Conservation (phyloP, 2,888 invertebrate genomes). For the Nezara viridula region DNA sequence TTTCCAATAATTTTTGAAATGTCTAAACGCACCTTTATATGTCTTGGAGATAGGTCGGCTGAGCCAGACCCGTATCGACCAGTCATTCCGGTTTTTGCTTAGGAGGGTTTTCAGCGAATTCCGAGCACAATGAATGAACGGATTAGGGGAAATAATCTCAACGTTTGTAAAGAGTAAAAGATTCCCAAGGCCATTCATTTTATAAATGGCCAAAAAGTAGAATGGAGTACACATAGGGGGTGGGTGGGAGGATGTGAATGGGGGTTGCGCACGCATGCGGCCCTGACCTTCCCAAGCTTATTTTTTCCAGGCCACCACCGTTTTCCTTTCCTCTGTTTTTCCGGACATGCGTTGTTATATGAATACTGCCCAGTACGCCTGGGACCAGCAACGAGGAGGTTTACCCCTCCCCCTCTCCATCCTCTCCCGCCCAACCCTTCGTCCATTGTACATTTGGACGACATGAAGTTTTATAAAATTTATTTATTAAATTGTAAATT, state of each 20-base stretch:
- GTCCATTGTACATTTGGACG: not conserved
- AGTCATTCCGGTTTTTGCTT: not conserved
- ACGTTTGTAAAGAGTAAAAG: not conserved
- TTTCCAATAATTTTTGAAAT: too few species aligned
- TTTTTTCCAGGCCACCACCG: conserved; percentile 25
- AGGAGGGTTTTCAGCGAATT: not conserved
- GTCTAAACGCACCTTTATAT: too few species aligned
- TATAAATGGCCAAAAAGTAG: conserved; percentile 23
- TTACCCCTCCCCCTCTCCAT: not conserved
- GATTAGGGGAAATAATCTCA: not conserved
- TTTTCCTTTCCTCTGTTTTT: conserved; percentile 56
- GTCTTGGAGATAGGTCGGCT: not conserved
- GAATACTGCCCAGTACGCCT: conserved; percentile 48
- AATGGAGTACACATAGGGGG: conserved; percentile 17
- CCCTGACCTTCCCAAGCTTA: conserved; percentile 8
- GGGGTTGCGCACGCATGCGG: conserved; percentile 19
- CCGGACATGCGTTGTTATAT: conserved; percentile 57
- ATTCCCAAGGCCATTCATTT: conserved; percentile 20
- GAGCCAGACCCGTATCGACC: not conserved
- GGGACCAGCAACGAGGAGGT: not conserved
- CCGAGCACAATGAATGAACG: not conserved
- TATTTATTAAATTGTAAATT: not conserved
- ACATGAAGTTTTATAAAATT: not conserved
- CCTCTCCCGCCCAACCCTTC: not conserved
- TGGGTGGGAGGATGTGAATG: not conserved